Base-by-base conservation (phyloP, 2,888 invertebrate species). In the Rotaria socialis region DNA sequence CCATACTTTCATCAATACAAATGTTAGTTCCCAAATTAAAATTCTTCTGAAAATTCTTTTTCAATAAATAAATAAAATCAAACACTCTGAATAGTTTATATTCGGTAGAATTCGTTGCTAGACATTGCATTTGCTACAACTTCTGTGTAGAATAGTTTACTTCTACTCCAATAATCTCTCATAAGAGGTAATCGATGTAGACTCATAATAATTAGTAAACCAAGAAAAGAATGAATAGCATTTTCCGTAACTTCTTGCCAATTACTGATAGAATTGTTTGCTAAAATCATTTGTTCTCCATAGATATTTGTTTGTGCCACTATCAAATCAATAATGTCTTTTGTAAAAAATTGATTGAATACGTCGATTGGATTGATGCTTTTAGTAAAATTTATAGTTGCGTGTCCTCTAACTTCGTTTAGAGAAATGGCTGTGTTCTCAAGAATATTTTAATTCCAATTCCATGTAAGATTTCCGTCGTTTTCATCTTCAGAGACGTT, bases 1-100 rank as follows among this genome's bases (percentile, higher is more conserved):
- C n/a, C 58, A 58, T 58, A n/a, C 58, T 58, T n/a, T 58, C 58
- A 58, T 58, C 58, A n/a, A 58, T 58, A 10, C 58, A 58, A 24
- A 58, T 58, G 22, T 58, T 58, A 11, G 58, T 58, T 24, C 58
- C 24, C 58, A 58, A 58, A n/a, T n/a, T n/a, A 58, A 14, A 58
- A 58, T 58, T 58, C n/a, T 58, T n/a, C 16, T 58, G 58, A 58
- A 58, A 58, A 58, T 58, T 58, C n/a, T n/a, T 58, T 58, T 58
- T 58, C 58, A 58, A n/a, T n/a, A 58, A 58, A n/a, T n/a, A 10
- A 7, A 58, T 58, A n/a, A 58, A 58, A n/a, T 58, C 58, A 22
- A 58, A 58, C 24, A 24, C n/a, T 58, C n/a, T 58, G 58, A 58
- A 58, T 58, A 58, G n/a, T n/a, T 58, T 58, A 10, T 58, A 58